phyloP scores from a whole-genome alignment of 1,140 invertebrate species.

The Lepidurus packardi region DNA sequence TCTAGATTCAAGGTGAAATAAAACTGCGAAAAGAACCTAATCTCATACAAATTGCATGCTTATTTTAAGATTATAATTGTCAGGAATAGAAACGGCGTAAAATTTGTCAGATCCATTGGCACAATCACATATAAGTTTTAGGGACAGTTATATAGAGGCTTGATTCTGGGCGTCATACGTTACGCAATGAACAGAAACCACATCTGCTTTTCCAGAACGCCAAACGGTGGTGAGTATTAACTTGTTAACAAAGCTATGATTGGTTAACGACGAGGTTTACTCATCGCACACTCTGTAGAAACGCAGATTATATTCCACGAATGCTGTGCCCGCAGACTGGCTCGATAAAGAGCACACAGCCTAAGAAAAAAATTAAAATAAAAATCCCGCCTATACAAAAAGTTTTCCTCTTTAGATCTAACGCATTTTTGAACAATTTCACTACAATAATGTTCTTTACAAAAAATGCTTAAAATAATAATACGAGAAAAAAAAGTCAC shows the following conservation, averaged over 20 bases:
- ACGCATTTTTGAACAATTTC: conserved; percentile 22
- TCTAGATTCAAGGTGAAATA: too few relatives aligned
- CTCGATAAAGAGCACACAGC: conserved; percentile 48
- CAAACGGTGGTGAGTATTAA: background rate
- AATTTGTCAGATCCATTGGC: conserved; percentile 21
- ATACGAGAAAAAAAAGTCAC: conserved; percentile 27
- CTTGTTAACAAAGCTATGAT: background rate
- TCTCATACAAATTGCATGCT: background rate
- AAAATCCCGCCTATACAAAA: conserved; percentile 33
- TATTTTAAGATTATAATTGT: background rate
- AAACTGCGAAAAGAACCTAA: too few relatives aligned
- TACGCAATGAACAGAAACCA: background rate
- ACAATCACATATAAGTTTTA: conserved; percentile 11
- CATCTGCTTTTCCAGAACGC: background rate
- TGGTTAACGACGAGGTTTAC: conserved; percentile 39
- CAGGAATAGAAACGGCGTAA: background rate
- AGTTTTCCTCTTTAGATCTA: background rate
- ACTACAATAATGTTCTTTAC: conserved; percentile 24
- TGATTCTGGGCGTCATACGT: background rate
- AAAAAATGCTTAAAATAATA: conserved; percentile 28
- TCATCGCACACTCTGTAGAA: conserved; percentile 56
- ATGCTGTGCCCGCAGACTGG: conserved; percentile 47
- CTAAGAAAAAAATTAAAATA: conserved; percentile 45
- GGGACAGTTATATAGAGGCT: background rate
- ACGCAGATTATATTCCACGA: conserved; percentile 56